Percentiles rank a stretch among this genome's conserved stretches.
These are phyloP conservation scores for Crematogaster levior DNA, from an alignment of 2,888 invertebrate species.

Conservation along the genomic window DNA sequence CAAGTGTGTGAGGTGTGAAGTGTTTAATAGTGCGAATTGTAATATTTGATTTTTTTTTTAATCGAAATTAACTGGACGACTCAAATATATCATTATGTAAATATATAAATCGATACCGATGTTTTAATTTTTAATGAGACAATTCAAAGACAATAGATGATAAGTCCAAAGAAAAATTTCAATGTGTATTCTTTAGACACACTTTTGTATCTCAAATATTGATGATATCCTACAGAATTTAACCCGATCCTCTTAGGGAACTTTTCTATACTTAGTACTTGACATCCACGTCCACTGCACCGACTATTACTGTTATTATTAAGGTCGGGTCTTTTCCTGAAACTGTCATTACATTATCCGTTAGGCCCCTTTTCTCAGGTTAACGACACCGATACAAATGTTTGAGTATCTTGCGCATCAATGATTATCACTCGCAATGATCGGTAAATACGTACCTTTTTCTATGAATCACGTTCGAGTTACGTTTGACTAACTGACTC, in stretches of 20 bases:
- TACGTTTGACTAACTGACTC: conserved; percentile 17
- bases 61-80: not conserved
- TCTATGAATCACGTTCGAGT: conserved; percentile 19
- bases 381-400: conserved; percentile 65
- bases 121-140: not conserved
- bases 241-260: not conserved
- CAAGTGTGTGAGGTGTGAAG: not conserved
- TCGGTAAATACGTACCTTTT: conserved; percentile 2
- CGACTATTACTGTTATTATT: conserved; percentile 60
- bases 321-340: conserved; percentile 70
- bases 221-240: not conserved
- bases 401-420: conserved; percentile 46
- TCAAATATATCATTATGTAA: not conserved
- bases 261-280: conserved; percentile 58
- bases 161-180: not conserved
- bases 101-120: not conserved
- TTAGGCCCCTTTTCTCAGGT: conserved; percentile 55
- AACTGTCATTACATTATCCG: conserved; percentile 69
- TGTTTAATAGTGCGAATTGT: not conserved
- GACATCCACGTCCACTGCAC: conserved; percentile 77
- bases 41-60: not conserved
- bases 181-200: not conserved
- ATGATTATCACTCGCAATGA: conserved; percentile 10
- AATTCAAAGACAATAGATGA: not conserved
- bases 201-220: not conserved